Evolutionary conservation across 2,113 vertebrate genomes (phyloP).

Genomic region (Polypterus senegalus): DNA sequence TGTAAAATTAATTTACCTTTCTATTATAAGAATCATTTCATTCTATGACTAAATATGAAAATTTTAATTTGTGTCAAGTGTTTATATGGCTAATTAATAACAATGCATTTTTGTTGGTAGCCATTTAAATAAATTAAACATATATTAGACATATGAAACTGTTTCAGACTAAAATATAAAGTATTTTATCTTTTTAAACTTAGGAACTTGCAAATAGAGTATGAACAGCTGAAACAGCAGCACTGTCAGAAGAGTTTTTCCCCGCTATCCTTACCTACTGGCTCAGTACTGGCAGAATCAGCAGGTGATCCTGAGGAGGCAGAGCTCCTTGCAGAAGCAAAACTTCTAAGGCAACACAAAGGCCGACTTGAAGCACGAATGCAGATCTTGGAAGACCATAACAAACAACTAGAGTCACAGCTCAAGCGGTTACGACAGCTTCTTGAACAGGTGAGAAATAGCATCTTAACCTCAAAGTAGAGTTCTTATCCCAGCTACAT

Average conservation of each 20-base stretch:
- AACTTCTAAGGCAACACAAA: constrained; percentile 88
- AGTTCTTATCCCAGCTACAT: too few relatives aligned
- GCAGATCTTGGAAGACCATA: constrained; percentile 95
- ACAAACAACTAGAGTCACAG: constrained; percentile 92
- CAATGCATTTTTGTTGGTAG: too few relatives aligned
- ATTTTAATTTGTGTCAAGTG: too few relatives aligned
- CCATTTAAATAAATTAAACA: neutral
- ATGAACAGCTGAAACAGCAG: constrained; percentile 82
- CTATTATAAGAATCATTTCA: too few relatives aligned
- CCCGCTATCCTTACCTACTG: constrained; percentile 47
- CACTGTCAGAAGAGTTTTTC: constrained; percentile 55
- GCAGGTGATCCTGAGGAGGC: constrained; percentile 54
- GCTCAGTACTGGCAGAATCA: constrained; percentile 43
- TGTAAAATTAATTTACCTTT: too few relatives aligned
- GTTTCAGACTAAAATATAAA: neutral
- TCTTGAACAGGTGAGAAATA: constrained; percentile 72
- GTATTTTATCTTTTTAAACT: neutral
- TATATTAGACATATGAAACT: neutral
- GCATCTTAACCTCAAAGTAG: too few relatives aligned
- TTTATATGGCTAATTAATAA: too few relatives aligned
- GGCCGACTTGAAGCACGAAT: constrained; percentile 88
- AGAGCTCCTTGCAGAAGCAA: constrained; percentile 66
- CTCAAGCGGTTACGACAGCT: constrained; percentile 84
- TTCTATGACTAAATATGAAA: too few relatives aligned
- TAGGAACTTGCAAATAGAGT: constrained; percentile 77